Base-by-base conservation (phyloP, 2,797 vertebrate species). In the Aythya fuligula region DNA sequence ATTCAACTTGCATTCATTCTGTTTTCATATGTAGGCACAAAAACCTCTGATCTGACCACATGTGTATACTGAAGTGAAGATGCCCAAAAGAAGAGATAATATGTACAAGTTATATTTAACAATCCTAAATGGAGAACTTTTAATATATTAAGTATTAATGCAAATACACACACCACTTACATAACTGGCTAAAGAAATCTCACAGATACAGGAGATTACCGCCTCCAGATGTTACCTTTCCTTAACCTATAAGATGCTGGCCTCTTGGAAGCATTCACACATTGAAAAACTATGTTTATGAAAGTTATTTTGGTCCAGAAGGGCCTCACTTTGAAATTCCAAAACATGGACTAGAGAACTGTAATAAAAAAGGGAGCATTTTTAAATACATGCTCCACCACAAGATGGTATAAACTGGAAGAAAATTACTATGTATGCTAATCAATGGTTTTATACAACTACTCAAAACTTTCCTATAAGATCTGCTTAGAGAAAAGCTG, bases 391-490 rank as follows among this genome's bases (percentile, higher is more conserved):
- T 9, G 3, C 45, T 94, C 32, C 32, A 93, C 95, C 96, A 90
- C 96, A 97, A 87, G 92, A 97, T 19, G 80, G 89, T 93, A 96
- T 94, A 94, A 95, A 96, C 92, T 88, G 93, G 89, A 95, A 89
- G 95, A 96, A 97, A 96, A 97, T 97, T 96, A 94, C 95, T 93
- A 96, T 34, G 94, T 96, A 87, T 89, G 75, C 91, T 95, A 91
- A 97, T 96, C 95, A 93, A 95, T 70, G 94, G 95, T 85, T 96
- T 95, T 95, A 94, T 82, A 91, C 82, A 77, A 41, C 90, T 93
- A 90, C 84, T 96, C 72, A 56, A 85, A 86, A 81, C 38, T 92
- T 95, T 94, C 93, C 95, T 96, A 81, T 51, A 95, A 78, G 81
- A 89, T 87, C 65, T 62, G 87, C 92, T 74, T 36, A 2, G 77